Evolutionary conservation across 2,888 invertebrate species (phyloP), one percentile per base, ranked within the genome.

Genomic region (Troides helena): DNA sequence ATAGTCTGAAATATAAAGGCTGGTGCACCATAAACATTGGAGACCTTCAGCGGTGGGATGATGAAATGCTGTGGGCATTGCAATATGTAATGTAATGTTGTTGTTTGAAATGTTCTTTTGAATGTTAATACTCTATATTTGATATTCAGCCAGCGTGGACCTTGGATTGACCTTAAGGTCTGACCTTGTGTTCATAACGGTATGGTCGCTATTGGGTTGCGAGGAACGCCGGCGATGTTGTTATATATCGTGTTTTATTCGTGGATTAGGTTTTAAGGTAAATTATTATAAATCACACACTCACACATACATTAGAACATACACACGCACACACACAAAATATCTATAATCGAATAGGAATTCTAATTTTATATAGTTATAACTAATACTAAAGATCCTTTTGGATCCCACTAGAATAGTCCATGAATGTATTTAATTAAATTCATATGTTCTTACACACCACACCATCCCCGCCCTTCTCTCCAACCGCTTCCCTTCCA

Each of bases 201-300:
- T 18, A 14, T 53, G 7, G 21, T 65, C 64, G 64, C 64, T 69
- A 50, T 68, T 63, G 63, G 50, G 60, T 65, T 69, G 68, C 39
- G 36, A 6, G 25, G 21, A 14, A 57, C 56, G n/a, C 39, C 43
- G 5, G 62, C 5, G 21, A 3, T 2, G 57, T 50, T 68, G 68
- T 69, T 60, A 36, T 69, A 64, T 69, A 64, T 59, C 64, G 60
- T 69, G 68, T 69, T 69, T 68, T 68, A 59, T 67, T 12, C 62
- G 25, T 58, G n/a, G 53, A 46, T 18, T 50, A 46, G 46, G 25
- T 12, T 43, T 50, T 53, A 43, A 58, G 46, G 8, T 62, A 62
- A 62, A 62, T 62, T 62, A 62, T 63, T 56, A 36, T 62, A 46
- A 50, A 25, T 18, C 5, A 10, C 57, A 57, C 57, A 46, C 46